phyloP scores from a whole-genome alignment of 1,140 invertebrate genomes.

The Vollenhovia emeryi region DNA sequence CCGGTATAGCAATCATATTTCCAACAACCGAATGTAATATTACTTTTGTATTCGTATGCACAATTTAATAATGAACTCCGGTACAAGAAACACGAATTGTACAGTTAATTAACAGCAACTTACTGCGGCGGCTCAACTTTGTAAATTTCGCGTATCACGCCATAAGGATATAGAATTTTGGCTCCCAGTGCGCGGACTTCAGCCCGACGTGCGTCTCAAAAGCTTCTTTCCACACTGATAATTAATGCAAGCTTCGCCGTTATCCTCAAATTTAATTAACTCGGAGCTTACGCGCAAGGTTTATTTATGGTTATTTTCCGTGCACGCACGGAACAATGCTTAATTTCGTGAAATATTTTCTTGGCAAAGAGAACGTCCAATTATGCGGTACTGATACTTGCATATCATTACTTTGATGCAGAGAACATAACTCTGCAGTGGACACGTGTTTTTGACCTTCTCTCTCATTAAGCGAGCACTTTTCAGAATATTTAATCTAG shows the following conservation, averaged over 20 bases:
- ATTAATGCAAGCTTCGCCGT: conserved; percentile 20
- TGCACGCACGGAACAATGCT: neutral
- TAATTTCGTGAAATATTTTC: conserved; percentile 22
- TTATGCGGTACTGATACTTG: conserved; percentile 22
- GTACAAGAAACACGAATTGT: neutral
- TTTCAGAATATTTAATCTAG: too few relatives aligned
- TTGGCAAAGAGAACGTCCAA: conserved; percentile 31
- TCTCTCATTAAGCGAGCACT: too few relatives aligned
- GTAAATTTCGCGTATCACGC: neutral
- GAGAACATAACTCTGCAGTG: conserved; percentile 8
- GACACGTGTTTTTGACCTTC: neutral
- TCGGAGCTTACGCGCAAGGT: neutral
- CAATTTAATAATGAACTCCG: neutral
- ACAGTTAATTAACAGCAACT: conserved; percentile 29
- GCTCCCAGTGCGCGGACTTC: neutral
- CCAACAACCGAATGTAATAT: neutral
- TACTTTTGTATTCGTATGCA: neutral
- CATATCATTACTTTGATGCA: conserved; percentile 22
- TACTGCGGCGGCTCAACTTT: neutral
- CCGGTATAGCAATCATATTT: neutral
- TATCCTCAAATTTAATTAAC: conserved; percentile 43
- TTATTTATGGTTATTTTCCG: conserved; percentile 46
- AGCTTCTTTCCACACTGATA: conserved; percentile 44
- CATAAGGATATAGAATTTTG: conserved; percentile 28
- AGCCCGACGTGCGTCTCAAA: conserved; percentile 25